Evolutionary conservation across 2,888 invertebrate genomes (phyloP), one percentile per base, ranked within the genome.

Genomic region (Phyllotreta cruciferae): DNA sequence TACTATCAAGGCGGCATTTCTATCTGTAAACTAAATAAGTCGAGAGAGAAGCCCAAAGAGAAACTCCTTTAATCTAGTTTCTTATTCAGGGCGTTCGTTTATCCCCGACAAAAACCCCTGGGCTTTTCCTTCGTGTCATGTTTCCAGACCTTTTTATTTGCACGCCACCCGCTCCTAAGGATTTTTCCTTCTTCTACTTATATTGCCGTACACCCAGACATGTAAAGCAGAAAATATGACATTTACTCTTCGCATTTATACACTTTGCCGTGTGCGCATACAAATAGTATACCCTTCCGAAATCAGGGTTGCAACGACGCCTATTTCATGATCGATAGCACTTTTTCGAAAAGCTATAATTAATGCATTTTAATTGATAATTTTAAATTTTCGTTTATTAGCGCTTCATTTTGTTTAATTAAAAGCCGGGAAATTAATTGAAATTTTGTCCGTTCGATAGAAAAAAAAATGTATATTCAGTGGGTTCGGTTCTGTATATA

Each of bases 141-240:
- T 68, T 68, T 66, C 47, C 38, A 24, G 63, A 61, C 54, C 66
- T 60, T 64, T 68, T 70, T 70, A 70, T 70, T 70, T 71, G 64
- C 68, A 58, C 60, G 56, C 54, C 54, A 61, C 62, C 50, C 63
- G 49, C 60, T 67, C 56, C 55, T 60, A 45, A 57, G 63, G 60
- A 70, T 70, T 71, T 70, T 67, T 69, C 63, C 65, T 63, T 66
- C 68, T 63, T 39, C 47, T 45, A 50, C 60, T 49, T 50, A 45
- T 60, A 44, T 54, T 63, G 62, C 62, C 66, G 58, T 56, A 66
- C 63, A 64, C 63, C 24, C 61, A 70, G 68, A 68, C 72, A 69
- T 70, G 68, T 67, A 72, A 73, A 73, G 71, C 63, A 71, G 71
- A 69, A 73, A 72, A 72, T 72, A 73, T 72, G 70, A 72, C 71